Base-by-base conservation (phyloP, 2,888 invertebrate genomes). In the Lamproptera curius region DNA sequence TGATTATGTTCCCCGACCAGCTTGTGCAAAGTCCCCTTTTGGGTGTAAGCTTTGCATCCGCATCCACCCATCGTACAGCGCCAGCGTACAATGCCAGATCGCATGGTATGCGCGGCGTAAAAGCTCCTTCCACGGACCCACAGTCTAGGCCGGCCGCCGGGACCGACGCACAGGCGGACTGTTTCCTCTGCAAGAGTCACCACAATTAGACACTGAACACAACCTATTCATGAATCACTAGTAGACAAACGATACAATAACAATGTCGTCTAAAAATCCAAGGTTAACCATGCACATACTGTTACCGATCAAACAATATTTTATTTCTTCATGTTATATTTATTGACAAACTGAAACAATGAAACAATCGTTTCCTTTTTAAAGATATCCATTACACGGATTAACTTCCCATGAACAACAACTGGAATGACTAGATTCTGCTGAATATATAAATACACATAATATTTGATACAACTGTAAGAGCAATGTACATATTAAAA, bases 61-160 rank as follows among this genome's bases (percentile, higher is more conserved):
- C 86, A 87, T 38, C 86, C 86, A 46, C 86, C 86, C 86, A 87
- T 86, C 1, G 86, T 87, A 63, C 86, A 87, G 0, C 86, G 78
- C 86, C 86, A 86, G 53, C 86, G 83, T 46, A 86, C 86, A 11
- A 85, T 76, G 36, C 86, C 86, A 5, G 86, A 87, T 37, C 86
- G 79, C 86, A 87, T 87, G 8, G 86, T 87, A 59, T 87, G 86
- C 51, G 86, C 86, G 44, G 85, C 85, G 67, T 87, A 87, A 63
- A 87, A 87, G 56, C 86, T 87, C 61, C 84, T 82, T 46, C 86
- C 86, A 55, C 80, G 76, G 56, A 86, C 85, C 86, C 86, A 86
- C 36, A 87, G 67, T 52, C 87, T 74, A 47, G 86, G 86, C 54
- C 86, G 73, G 28, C 86, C 86, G 52, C 86, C 86, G 36, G 86